Evolutionary conservation across 2,888 invertebrate species (phyloP).

Genomic region (Orchestes rusci): DNA sequence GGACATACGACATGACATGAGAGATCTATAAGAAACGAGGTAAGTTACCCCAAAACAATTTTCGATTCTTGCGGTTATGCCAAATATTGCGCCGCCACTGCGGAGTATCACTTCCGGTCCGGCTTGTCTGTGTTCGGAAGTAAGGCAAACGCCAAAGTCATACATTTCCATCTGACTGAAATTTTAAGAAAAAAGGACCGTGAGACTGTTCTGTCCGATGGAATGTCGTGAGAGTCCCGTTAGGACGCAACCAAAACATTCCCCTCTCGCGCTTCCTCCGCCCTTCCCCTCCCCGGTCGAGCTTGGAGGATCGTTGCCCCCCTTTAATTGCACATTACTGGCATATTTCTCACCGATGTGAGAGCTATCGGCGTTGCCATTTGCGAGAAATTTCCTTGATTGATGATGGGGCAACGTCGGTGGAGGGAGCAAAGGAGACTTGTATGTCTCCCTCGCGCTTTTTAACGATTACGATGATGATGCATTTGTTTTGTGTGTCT

Average conservation of each 20-base stretch:
- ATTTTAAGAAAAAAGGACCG: constrained; percentile 10
- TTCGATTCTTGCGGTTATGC: too few species aligned
- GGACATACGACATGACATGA: too few species aligned
- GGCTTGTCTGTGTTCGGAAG: too few species aligned
- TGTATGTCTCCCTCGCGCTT: neutral
- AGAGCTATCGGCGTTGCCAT: too few species aligned
- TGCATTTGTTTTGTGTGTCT: constrained; percentile 22
- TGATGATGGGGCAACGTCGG: too few species aligned
- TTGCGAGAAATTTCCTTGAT: too few species aligned
- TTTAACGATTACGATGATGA: constrained; percentile 23
- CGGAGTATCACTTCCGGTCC: too few species aligned
- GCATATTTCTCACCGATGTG: constrained; percentile 28
- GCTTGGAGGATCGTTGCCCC: constrained; percentile 21
- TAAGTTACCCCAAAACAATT: too few species aligned
- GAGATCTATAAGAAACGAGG: too few species aligned
- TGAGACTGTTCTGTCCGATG: constrained; percentile 28
- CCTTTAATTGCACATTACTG: constrained; percentile 35
- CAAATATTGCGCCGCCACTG: too few species aligned
- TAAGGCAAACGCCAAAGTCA: too few species aligned
- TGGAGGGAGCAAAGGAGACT: constrained; percentile 16
- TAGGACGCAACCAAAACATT: constrained; percentile 36
- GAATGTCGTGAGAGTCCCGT: constrained; percentile 39
- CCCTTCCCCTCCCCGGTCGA: neutral
- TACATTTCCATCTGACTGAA: too few species aligned
- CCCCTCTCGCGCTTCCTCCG: constrained; percentile 12